Conservation (phyloP, 2,888 invertebrate species). For the Nycteola revayana region DNA sequence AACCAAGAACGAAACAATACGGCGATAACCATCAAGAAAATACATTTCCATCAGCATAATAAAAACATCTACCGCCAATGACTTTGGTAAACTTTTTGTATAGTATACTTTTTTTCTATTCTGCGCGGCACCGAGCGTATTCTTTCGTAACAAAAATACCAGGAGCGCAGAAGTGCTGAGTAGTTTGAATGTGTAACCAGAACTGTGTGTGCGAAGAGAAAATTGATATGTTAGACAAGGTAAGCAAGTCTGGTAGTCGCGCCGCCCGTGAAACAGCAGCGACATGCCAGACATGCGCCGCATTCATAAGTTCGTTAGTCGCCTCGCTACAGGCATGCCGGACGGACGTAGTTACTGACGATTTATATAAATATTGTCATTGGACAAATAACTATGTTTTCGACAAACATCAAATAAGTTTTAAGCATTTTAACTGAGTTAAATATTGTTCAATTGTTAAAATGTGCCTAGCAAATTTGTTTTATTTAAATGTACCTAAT, state of each 20-base stretch:
- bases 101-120: slow-evolving; percentile 18
- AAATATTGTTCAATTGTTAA: too few species aligned
- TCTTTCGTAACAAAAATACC: slow-evolving; percentile 76
- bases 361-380: too few species aligned
- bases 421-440: too few species aligned
- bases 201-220: slow-evolving; percentile 59
- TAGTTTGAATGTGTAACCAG: slow-evolving; percentile 41
- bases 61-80: slow-evolving; percentile 9
- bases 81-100: slow-evolving; percentile 10
- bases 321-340: slow-evolving; percentile 22
- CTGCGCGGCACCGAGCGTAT: slow-evolving; percentile 55
- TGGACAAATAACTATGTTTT: too few species aligned
- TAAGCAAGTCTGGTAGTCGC: slow-evolving; percentile 54
- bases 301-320: slow-evolving; percentile 16
- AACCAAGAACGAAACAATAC: slow-evolving; percentile 21
- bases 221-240: slow-evolving; percentile 73
- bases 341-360: too few species aligned
- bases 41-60: slow-evolving; percentile 25
- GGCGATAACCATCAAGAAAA: slow-evolving; percentile 14
- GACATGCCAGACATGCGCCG: slow-evolving; percentile 15
- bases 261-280: slow-evolving; percentile 26
- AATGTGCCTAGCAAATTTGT: too few species aligned
- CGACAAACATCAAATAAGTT: too few species aligned
- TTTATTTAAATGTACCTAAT: too few species aligned
- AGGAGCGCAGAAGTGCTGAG: slow-evolving; percentile 63